Percentiles rank a stretch among this genome's conserved stretches.
Evolutionary conservation across 2,113 vertebrate species (phyloP).

Genomic region (Hippoglossus stenolepis): DNA sequence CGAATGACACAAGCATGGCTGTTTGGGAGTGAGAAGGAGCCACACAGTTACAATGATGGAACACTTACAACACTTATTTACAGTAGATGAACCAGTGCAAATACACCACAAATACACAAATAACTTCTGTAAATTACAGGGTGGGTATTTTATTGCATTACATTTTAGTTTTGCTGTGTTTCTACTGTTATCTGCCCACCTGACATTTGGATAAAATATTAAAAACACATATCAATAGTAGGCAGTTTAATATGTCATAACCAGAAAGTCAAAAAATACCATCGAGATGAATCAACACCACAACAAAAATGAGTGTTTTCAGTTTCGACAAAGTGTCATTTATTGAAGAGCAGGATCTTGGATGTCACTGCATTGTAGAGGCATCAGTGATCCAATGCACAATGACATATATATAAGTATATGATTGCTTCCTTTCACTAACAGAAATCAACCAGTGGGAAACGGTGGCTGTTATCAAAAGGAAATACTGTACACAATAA

Average conservation of each 20-base stretch:
- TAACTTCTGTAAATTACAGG: neutral
- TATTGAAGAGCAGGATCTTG: neutral
- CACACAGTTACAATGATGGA: constrained; percentile 6
- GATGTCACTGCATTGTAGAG: neutral
- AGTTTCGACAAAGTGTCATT: neutral
- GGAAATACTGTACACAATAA: constrained; percentile 50
- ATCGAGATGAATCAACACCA: neutral
- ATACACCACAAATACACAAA: neutral
- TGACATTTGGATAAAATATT: neutral
- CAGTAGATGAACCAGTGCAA: neutral
- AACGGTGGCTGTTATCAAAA: constrained; percentile 14
- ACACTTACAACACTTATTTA: neutral
- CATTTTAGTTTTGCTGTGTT: neutral
- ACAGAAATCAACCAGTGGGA: neutral
- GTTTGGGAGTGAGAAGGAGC: constrained; percentile 26
- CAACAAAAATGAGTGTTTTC: neutral
- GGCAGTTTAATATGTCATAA: neutral
- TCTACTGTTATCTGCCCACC: neutral
- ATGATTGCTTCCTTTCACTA: neutral
- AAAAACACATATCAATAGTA: neutral
- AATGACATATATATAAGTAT: neutral
- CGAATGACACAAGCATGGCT: constrained; percentile 97
- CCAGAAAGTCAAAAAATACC: neutral
- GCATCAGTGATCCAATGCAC: neutral
- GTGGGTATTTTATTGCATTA: neutral